Conservation (phyloP, 2,797 vertebrate species). For the Mormyrops boulengeri region DNA sequence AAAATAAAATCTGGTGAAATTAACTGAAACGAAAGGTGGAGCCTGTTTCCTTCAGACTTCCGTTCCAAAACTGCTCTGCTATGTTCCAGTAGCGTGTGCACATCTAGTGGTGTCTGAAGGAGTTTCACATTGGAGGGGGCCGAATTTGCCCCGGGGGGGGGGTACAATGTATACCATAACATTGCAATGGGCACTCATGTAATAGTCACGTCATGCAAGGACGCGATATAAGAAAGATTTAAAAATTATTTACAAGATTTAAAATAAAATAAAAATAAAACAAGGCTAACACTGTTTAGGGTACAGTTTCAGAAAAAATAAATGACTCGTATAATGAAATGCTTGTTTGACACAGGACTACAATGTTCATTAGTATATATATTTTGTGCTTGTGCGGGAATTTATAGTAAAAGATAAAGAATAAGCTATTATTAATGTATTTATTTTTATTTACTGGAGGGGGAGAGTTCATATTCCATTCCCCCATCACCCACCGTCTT, state of each 20-base stretch:
- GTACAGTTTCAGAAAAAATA: background rate
- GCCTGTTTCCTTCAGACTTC: background rate
- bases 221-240: background rate
- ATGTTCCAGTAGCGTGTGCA: background rate
- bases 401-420: background rate
- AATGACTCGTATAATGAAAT: background rate
- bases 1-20: background rate
- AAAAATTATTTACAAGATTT: background rate
- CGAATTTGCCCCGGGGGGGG: background rate
- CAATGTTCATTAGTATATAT: background rate
- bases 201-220: background rate
- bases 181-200: background rate
- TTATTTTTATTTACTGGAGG: background rate
- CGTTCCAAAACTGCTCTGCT: background rate
- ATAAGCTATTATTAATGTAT: background rate
- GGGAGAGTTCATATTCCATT: background rate
- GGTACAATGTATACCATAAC: background rate
- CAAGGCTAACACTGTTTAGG: background rate
- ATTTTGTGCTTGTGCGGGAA: background rate
- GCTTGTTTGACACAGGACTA: background rate
- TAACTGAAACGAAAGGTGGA: background rate
- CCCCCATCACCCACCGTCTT: conserved; percentile 56
- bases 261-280: background rate
- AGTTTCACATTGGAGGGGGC: background rate
- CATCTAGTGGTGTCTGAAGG: background rate